phyloP scores from a whole-genome alignment of 2,113 vertebrate genomes.

The Chiloscyllium plagiosum region DNA sequence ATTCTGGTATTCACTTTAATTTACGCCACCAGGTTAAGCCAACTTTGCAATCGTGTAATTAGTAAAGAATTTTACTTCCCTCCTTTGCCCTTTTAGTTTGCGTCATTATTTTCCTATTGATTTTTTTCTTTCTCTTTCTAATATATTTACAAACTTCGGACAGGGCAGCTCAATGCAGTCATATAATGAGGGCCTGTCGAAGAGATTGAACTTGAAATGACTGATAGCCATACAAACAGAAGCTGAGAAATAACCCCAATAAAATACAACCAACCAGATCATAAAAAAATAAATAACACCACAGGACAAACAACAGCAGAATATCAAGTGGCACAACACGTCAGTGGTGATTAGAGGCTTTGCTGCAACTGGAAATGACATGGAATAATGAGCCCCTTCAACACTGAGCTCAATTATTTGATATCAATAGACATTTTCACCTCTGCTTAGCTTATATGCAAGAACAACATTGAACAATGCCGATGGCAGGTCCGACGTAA shows the following conservation, averaged over 20 bases:
- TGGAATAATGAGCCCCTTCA: background rate
- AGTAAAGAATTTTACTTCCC: background rate
- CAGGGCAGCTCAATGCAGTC: background rate
- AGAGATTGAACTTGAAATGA: background rate
- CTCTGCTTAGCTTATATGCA: background rate
- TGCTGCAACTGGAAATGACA: background rate
- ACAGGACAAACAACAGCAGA: conserved; percentile 2
- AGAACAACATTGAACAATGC: background rate
- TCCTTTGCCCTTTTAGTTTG: background rate
- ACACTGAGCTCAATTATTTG: background rate
- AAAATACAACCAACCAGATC: conserved; percentile 11
- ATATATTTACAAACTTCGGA: background rate
- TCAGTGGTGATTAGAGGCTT: background rate
- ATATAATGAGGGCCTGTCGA: background rate
- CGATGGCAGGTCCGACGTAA: background rate
- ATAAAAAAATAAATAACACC: background rate
- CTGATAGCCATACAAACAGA: background rate
- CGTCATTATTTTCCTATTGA: background rate
- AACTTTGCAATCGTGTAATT: background rate
- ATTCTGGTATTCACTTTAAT: background rate
- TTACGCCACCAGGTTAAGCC: background rate
- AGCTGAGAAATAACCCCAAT: background rate
- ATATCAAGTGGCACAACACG: background rate
- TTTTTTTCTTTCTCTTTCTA: background rate
- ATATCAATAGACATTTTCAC: background rate